phyloP scores from a whole-genome alignment of 2,888 invertebrate genomes.

The Eupsilia transversa region DNA sequence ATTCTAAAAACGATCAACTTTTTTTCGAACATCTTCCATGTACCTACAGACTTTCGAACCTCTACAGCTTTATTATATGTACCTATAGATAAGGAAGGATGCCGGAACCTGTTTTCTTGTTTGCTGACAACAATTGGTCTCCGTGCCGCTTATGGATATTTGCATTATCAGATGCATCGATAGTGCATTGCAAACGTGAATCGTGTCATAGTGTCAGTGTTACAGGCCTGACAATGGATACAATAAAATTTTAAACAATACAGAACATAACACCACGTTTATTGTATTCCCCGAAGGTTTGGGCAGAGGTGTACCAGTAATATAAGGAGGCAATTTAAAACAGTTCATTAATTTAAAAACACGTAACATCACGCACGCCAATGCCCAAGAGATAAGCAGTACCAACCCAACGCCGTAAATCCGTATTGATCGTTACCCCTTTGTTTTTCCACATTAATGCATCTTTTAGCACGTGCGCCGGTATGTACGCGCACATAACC shows the following conservation, averaged over 20 bases:
- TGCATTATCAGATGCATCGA: no score
- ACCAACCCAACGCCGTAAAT: slow-evolving; percentile 11
- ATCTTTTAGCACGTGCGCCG: slow-evolving; percentile 57
- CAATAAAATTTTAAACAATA: not conserved
- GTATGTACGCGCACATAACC: slow-evolving; percentile 40
- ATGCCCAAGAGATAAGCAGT: slow-evolving; percentile 21
- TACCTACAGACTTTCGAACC: no score
- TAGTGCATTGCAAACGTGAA: no score
- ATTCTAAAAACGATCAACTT: no score
- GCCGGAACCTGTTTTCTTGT: not conserved
- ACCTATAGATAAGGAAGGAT: not conserved
- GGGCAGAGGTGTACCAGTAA: not conserved
- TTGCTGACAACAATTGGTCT: no score
- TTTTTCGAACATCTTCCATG: no score
- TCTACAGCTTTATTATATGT: no score
- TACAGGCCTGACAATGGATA: no score
- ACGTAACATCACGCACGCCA: slow-evolving; percentile 8
- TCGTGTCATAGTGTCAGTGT: no score
- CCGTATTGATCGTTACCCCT: slow-evolving; percentile 34
- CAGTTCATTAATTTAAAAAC: slow-evolving; percentile 2
- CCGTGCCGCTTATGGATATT: no score
- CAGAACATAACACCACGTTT: not conserved
- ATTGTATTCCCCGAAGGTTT: not conserved
- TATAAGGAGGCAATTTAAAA: not conserved
- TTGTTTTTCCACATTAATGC: slow-evolving; percentile 55